Base-by-base conservation (phyloP, 2,888 invertebrate species). In the Tetropium fuscum region DNA sequence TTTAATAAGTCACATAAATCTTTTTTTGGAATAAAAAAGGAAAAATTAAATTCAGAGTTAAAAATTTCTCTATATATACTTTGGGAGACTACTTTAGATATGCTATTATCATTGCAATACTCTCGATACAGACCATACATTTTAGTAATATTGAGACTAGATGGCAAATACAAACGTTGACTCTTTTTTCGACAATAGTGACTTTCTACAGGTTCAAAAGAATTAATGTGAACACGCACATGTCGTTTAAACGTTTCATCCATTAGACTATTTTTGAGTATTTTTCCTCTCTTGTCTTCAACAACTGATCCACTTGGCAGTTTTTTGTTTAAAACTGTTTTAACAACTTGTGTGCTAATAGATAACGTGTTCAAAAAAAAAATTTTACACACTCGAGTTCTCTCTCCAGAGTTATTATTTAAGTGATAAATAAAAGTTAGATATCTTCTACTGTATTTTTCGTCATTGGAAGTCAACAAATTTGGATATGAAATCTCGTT, bases 21-120 rank as follows among this genome's bases (percentile, higher is more conserved):
- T 57, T 71, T 66, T 51, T 68, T 73, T 8, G 72, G 70, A 15
- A 58, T 57, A 51, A 68, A 68, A 64, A 72, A 71, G 1, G 66
- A 71, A 15, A 66, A 56, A 32, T 74, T 72, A 49, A 62, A 74
- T 48, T 71, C 64, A 0, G 65, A 58, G 41, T 69, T 70, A 56
- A 74, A 70, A 27, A 74, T 56, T 11, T 11, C 7, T 22, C 41
- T 55, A 41, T 55, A 66, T 27, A 60, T 55, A 20, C 53, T 55
- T 51, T 49, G 45, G 8, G 60, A 53, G 13, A 51, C 60, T 40
- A 8, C n/a, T 41, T 53, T 20, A 8, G 44, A 15, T 19, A 64
- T 41, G 30, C 59, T 57, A n/a, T 61, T 45, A 13, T 58, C 51
- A 22, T 30, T 11, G 30, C 66, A 66, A 32, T 61, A 48, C 18